Conservation (phyloP, 2,797 vertebrate species). For the Sylvilagus floridanus region DNA sequence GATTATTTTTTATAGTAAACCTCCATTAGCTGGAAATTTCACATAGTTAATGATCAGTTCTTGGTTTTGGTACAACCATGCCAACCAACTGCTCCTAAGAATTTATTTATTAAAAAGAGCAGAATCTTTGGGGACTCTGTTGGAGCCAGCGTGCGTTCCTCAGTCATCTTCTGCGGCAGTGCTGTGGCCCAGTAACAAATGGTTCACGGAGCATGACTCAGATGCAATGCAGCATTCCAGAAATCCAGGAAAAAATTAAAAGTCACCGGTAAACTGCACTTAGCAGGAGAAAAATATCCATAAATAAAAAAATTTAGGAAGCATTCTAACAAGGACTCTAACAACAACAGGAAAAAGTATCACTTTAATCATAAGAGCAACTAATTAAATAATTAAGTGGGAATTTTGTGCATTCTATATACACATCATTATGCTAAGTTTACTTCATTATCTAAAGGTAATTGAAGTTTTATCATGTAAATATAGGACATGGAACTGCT, state of each 20-base stretch:
- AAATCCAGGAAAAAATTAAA: not conserved
- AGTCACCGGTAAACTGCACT: not conserved
- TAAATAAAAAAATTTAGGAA: not conserved
- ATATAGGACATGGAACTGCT: slow-evolving; percentile 55
- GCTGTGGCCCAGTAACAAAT: not conserved
- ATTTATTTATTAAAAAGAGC: slow-evolving; percentile 31
- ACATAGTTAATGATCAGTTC: not conserved
- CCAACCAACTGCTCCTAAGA: not conserved
- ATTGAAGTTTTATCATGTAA: slow-evolving; percentile 63
- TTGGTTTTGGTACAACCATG: slow-evolving; percentile 14
- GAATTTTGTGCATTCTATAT: slow-evolving; percentile 46
- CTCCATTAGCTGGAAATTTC: slow-evolving; percentile 24
- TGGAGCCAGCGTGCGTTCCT: not conserved
- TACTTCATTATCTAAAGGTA: slow-evolving; percentile 74
- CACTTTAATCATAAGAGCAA: slow-evolving; percentile 39
- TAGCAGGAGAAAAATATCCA: not conserved
- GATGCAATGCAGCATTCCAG: accelerated
- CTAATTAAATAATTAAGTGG: slow-evolving; percentile 69
- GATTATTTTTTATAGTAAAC: not conserved
- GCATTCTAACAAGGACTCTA: not conserved
- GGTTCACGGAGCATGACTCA: not conserved
- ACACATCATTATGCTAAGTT: slow-evolving; percentile 52
- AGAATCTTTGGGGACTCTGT: not conserved
- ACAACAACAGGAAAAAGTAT: not conserved
- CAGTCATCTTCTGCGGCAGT: not conserved